These are phyloP conservation scores for Mimas tiliae DNA, from an alignment of 2,888 invertebrate genomes.

Conservation along the genomic window DNA sequence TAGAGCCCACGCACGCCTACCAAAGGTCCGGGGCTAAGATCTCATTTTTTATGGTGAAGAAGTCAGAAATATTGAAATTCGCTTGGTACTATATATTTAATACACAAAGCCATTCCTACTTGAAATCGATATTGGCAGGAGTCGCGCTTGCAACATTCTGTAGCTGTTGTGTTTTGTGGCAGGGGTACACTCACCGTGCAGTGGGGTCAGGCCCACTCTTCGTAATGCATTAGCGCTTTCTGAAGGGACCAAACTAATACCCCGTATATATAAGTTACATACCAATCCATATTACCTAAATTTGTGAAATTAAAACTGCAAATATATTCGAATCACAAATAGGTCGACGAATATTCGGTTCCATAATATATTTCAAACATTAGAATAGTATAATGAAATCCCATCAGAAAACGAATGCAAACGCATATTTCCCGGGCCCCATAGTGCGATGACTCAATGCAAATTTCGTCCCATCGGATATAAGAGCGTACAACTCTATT, in stretches of 20 bases:
- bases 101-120: not conserved
- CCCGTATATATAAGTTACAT: too few species aligned
- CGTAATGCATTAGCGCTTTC: conserved; percentile 2
- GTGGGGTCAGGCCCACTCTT: not conserved
- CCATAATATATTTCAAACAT: not conserved
- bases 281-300: too few species aligned
- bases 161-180: conserved; percentile 18
- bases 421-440: conserved; percentile 56
- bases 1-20: too few species aligned
- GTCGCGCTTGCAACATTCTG: conserved; percentile 4
- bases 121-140: not conserved
- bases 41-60: not conserved
- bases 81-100: too few species aligned
- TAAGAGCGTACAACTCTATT: conserved; percentile 44
- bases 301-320: too few species aligned
- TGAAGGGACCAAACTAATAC: not conserved
- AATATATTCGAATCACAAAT: not conserved
- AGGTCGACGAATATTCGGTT: not conserved
- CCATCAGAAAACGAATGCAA: conserved; percentile 42
- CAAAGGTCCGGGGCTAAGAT: too few species aligned
- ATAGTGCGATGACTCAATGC: conserved; percentile 85
- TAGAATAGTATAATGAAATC: not conserved
- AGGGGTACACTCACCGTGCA: conserved; percentile 13
- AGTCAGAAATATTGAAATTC: conserved; percentile 3
- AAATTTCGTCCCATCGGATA: conserved; percentile 79